A percentile compares a stretch with the other conserved stretches of the same genome.
Evolutionary conservation across 2,797 vertebrate species (phyloP).

Genomic region (Ciconia nigra): DNA sequence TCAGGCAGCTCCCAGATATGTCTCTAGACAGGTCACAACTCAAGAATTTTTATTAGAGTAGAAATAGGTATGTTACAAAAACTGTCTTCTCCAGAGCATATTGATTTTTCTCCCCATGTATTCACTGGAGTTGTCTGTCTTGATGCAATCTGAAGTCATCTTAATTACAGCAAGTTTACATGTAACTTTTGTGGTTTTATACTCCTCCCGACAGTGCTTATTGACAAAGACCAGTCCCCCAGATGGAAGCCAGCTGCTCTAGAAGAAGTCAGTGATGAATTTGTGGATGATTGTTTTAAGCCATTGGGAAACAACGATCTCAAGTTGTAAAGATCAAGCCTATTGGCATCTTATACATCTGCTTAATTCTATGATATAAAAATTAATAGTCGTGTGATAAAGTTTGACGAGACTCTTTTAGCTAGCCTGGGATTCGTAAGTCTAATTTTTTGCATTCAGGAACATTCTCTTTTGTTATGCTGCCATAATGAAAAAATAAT

Average conservation of each 20-base stretch:
- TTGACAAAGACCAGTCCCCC: conserved; percentile 85
- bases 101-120: background rate
- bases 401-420: background rate
- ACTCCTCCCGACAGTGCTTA: conserved; percentile 75
- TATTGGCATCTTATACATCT: background rate
- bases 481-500: background rate
- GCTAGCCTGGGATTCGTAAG: background rate
- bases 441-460: background rate
- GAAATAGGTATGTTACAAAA: background rate
- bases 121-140: background rate
- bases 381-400: background rate
- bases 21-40: background rate
- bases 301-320: conserved; percentile 83
- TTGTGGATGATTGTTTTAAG: conserved; percentile 80
- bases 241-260: conserved; percentile 83
- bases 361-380: background rate
- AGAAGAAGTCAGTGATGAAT: conserved; percentile 81
- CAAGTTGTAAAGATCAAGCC: conserved; percentile 62
- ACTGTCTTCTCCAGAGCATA: background rate
- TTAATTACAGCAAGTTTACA: background rate
- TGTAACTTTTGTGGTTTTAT: background rate
- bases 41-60: background rate
- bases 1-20: background rate
- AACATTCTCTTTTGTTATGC: background rate
- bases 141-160: background rate